Conservation (phyloP, 2,888 invertebrate species). For the Chrysolina oricalcia region DNA sequence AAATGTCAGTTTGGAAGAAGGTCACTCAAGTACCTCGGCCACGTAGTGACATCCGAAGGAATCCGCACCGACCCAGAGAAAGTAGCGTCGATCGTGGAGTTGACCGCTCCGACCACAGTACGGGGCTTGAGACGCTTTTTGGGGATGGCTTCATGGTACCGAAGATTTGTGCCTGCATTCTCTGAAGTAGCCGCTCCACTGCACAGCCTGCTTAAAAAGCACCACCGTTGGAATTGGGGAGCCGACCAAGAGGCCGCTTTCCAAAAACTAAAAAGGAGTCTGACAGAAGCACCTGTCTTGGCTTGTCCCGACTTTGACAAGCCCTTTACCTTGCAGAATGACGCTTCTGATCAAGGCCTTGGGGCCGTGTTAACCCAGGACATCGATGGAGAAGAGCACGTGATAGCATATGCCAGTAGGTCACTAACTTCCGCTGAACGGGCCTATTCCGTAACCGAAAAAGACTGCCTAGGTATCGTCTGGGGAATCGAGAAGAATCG, state of each 20-base stretch:
- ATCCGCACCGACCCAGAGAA: constrained; percentile 47
- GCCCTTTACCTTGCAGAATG: no score
- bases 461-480: neutral
- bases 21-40: constrained; percentile 59
- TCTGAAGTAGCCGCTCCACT: constrained; percentile 31
- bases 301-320: no score
- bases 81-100: constrained; percentile 42
- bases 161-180: constrained; percentile 50
- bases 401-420: neutral
- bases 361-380: neutral
- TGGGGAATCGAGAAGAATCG: no score
- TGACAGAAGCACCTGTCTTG: constrained; percentile 24
- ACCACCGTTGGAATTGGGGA: constrained; percentile 24
- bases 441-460: neutral
- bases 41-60: constrained; percentile 26
- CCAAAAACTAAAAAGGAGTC: constrained; percentile 9
- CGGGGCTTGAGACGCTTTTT: neutral
- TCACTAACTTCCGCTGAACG: neutral
- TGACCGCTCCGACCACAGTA: neutral
- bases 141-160: constrained; percentile 56
- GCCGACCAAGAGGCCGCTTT: constrained; percentile 4
- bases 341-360: no score
- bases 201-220: constrained; percentile 21
- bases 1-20: constrained; percentile 40
- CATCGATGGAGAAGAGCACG: neutral